Evolutionary conservation across 2,113 vertebrate genomes (phyloP).

Genomic region (Arenaria interpres): DNA sequence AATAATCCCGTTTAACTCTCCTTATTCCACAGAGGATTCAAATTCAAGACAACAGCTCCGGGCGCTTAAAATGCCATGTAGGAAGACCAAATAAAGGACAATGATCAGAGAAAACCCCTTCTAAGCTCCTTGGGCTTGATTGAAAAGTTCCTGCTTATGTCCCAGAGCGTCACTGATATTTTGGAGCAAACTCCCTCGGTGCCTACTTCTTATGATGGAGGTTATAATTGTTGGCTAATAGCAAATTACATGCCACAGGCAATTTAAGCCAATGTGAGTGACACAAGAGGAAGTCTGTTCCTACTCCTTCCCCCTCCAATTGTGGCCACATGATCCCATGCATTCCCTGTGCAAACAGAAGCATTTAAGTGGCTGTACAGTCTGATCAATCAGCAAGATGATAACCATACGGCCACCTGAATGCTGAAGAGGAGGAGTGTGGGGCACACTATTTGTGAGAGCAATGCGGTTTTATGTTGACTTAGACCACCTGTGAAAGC

Average conservation of each 20-base stretch:
- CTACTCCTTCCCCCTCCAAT: not conserved
- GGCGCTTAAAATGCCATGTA: not conserved
- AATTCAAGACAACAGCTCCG: slow-evolving; percentile 22
- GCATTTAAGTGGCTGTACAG: not conserved
- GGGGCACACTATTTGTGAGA: not conserved
- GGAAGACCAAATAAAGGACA: not conserved
- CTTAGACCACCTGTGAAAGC: not conserved
- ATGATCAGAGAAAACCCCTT: not conserved
- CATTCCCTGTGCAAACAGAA: not conserved
- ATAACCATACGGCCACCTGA: not conserved
- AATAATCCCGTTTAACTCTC: slow-evolving; percentile 41
- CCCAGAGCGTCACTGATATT: not conserved
- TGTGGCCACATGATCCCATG: not conserved
- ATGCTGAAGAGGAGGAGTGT: not conserved
- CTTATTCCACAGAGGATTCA: slow-evolving; percentile 17
- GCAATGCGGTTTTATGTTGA: not conserved
- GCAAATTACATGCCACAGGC: not conserved
- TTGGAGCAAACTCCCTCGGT: not conserved
- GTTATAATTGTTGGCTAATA: not conserved
- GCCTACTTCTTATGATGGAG: not conserved
- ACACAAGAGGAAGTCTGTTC: not conserved
- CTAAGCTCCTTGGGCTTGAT: not conserved
- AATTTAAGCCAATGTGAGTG: not conserved
- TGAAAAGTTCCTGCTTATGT: not conserved
- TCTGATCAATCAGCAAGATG: not conserved